Conservation (phyloP, 2,888 invertebrate species). For the Hirtodrosophila histrioides region DNA sequence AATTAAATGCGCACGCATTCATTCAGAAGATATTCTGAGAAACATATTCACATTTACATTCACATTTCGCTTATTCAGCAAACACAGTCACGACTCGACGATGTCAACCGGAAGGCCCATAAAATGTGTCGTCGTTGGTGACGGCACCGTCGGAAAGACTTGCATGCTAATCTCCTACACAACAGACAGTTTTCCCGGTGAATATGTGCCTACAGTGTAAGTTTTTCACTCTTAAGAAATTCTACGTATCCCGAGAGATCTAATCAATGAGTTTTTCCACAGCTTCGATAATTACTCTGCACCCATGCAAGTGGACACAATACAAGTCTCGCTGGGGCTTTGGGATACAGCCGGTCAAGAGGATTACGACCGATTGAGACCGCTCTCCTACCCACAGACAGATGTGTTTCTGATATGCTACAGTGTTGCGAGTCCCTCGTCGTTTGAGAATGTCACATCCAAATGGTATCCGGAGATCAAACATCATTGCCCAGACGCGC, state of each 20-base stretch:
- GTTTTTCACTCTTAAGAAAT: conserved; percentile 81
- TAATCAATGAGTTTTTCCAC: background rate
- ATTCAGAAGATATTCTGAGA: conserved; percentile 45
- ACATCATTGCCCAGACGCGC: conserved; percentile 99
- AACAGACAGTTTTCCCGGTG: conserved; percentile 96
- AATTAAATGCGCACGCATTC: conserved; percentile 74
- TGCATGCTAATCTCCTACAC: conserved; percentile 97
- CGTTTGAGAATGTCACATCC: conserved; percentile 99
- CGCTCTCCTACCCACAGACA: conserved; percentile 99
- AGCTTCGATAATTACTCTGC: conserved; percentile 99
- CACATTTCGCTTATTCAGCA: conserved; percentile 47
- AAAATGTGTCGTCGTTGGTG: conserved; percentile 96
- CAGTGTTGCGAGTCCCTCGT: conserved; percentile 99
- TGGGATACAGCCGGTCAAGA: conserved; percentile 99
- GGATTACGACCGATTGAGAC: conserved; percentile 97
- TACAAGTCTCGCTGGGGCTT: conserved; percentile 97
- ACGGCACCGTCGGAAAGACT: conserved; percentile 97
- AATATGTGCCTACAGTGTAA: conserved; percentile 98
- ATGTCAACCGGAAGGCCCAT: conserved; percentile 97
- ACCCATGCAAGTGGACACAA: conserved; percentile 99
- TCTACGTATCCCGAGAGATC: too few species aligned
- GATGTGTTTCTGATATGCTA: conserved; percentile 99
- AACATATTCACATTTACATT: conserved; percentile 24
- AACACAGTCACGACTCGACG: conserved; percentile 68
- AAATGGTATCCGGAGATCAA: conserved; percentile 99